Percentiles rank a stretch among this genome's conserved stretches.
Conservation (phyloP, 2,113 vertebrate species). For the Erpornis zantholeuca region DNA sequence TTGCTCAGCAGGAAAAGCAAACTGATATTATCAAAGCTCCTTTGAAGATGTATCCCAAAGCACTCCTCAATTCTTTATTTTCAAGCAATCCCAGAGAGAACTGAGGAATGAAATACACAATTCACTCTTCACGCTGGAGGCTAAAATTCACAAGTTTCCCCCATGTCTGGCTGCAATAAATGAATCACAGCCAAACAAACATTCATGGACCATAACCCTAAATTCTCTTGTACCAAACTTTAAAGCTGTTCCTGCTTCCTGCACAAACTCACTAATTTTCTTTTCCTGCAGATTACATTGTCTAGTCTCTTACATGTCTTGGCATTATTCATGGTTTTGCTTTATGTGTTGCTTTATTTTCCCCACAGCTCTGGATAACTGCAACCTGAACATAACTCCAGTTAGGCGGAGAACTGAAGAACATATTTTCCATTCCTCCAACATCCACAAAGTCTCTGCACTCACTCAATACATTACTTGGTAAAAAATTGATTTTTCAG, state of each 20-base stretch:
- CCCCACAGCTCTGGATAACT: not conserved
- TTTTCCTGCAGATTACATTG: not conserved
- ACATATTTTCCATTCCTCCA: not conserved
- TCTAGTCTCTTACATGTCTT: not conserved
- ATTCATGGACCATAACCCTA: not conserved
- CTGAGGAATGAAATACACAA: not conserved
- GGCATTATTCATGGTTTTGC: not conserved
- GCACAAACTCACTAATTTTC: not conserved
- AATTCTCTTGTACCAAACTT: not conserved
- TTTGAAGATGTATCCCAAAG: not conserved
- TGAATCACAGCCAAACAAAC: not conserved
- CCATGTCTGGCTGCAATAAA: not conserved
- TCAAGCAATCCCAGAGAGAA: not conserved
- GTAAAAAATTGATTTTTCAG: conserved; percentile 16
- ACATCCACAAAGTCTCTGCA: not conserved
- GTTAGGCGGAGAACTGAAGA: not conserved
- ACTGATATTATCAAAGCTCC: not conserved
- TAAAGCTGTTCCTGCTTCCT: not conserved
- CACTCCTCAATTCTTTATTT: not conserved
- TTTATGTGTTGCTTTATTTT: not conserved
- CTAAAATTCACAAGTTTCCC: not conserved
- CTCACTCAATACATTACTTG: not conserved
- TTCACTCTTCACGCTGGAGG: not conserved
- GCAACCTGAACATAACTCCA: not conserved
- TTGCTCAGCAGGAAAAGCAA: not conserved